Conservation (phyloP, 2,113 vertebrate genomes). For the Phyllostomus discolor region DNA sequence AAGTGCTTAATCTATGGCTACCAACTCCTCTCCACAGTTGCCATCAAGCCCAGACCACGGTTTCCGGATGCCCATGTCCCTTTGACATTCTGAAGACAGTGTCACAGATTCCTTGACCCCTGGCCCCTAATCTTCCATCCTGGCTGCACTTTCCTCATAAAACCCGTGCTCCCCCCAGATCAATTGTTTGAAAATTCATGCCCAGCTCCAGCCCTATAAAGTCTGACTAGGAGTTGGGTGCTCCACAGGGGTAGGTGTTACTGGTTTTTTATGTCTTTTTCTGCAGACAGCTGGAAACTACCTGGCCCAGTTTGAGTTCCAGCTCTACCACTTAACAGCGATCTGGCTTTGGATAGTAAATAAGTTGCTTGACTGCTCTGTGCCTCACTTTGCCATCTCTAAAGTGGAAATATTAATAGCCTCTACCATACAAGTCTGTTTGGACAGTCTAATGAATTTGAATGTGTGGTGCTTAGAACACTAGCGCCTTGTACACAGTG, state of each 20-base stretch:
- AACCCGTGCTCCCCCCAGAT: neutral
- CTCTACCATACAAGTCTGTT: neutral
- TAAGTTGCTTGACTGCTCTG: neutral
- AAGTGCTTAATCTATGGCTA: neutral
- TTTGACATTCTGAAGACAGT: neutral
- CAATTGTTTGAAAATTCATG: neutral
- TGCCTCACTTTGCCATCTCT: neutral
- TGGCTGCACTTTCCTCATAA: neutral
- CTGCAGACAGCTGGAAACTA: neutral
- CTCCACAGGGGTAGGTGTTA: neutral
- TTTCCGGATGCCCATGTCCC: neutral
- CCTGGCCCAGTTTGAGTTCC: neutral
- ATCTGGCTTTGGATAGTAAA: neutral
- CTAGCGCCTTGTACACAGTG: neutral
- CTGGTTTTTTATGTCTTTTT: neutral
- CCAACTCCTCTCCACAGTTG: neutral
- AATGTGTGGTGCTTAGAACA: neutral
- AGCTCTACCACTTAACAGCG: neutral
- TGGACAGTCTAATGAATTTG: neutral
- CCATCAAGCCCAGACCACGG: neutral
- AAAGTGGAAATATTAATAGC: neutral
- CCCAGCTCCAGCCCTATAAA: neutral
- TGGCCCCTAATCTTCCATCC: neutral
- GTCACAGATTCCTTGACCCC: neutral
- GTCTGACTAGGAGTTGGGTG: neutral